A percentile compares a stretch with the other conserved stretches of the same genome.
Conservation (phyloP, 2,797 vertebrate genomes). For the Darevskia mixta region DNA sequence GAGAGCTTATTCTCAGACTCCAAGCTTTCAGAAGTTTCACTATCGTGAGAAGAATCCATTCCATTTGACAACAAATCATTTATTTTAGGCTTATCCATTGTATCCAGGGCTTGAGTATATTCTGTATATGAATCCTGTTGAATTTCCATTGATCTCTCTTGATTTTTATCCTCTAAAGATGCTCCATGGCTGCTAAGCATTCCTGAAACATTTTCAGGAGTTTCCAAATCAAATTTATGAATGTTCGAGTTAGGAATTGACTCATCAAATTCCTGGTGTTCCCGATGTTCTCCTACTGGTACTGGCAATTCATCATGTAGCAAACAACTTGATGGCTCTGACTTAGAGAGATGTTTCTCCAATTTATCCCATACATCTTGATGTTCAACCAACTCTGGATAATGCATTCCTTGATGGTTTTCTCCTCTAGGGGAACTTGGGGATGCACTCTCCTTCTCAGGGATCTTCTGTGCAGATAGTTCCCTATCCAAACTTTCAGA, state of each 20-base stretch:
- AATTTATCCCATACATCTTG: conserved; percentile 40
- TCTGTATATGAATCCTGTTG: conserved; percentile 40
- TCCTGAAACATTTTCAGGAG: conserved; percentile 66
- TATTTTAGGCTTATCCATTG: conserved; percentile 32
- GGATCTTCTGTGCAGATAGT: conserved; percentile 22
- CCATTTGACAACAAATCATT: conserved; percentile 57
- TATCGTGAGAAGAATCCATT: conserved; percentile 52
- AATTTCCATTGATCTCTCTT: conserved; percentile 7
- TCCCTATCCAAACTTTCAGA: conserved; percentile 5
- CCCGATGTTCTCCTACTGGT: neutral
- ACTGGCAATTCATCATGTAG: conserved; percentile 36
- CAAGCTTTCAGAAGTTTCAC: conserved; percentile 44
- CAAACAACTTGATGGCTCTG: conserved; percentile 47
- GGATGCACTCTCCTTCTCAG: conserved; percentile 12
- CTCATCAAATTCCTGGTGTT: conserved; percentile 29
- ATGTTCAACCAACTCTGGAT: conserved; percentile 36
- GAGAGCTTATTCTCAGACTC: conserved; percentile 35
- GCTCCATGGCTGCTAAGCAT: conserved; percentile 27
- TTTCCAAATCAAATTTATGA: conserved; percentile 62
- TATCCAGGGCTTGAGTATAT: conserved; percentile 33
- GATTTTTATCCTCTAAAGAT: neutral
- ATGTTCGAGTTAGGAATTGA: neutral
- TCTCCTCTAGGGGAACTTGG: conserved; percentile 47
- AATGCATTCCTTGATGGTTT: conserved; percentile 58
- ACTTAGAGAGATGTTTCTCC: conserved; percentile 19